These are phyloP conservation scores for Brenthis ino DNA, from an alignment of 2,888 invertebrate genomes.

Conservation along the genomic window DNA sequence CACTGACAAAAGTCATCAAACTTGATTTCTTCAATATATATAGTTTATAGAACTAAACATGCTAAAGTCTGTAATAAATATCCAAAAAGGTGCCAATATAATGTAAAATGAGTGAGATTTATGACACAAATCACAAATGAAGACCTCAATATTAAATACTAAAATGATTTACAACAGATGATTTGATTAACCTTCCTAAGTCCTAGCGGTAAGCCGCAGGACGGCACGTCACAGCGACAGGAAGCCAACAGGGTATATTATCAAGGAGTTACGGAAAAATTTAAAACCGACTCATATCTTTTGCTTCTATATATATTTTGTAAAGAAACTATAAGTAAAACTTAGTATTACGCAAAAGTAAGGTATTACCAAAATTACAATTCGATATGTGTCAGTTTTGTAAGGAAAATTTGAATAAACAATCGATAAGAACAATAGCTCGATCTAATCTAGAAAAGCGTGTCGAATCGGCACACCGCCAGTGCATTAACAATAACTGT, in stretches of 20 bases:
- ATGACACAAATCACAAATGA: constrained; percentile 47
- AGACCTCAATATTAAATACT: constrained; percentile 27
- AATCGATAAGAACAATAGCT: constrained; percentile 35
- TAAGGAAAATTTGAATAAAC: constrained; percentile 30
- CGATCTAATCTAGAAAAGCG: constrained; percentile 44
- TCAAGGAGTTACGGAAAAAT: constrained; percentile 21
- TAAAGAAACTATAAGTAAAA: not conserved
- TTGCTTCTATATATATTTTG: not conserved
- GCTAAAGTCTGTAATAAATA: constrained; percentile 43
- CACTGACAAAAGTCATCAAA: not conserved
- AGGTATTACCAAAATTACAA: constrained; percentile 2
- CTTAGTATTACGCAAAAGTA: not conserved
- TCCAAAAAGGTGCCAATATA: constrained; percentile 58
- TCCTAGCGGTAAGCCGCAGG: constrained; percentile 44
- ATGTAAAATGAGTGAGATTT: constrained; percentile 48
- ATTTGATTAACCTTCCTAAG: constrained; percentile 18
- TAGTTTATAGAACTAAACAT: constrained; percentile 37
- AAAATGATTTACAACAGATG: constrained; percentile 25
- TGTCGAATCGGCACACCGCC: constrained; percentile 45
- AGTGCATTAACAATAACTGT: constrained; percentile 41
- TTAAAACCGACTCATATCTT: constrained; percentile 30
- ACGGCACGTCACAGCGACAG: constrained; percentile 42
- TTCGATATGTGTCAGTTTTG: constrained; percentile 32
- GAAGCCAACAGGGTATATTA: constrained; percentile 30
- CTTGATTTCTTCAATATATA: constrained; percentile 5